A percentile compares a stretch with the other conserved stretches of the same genome.
phyloP scores from a whole-genome alignment of 1,140 invertebrate genomes.

The Magallana ariakensis region DNA sequence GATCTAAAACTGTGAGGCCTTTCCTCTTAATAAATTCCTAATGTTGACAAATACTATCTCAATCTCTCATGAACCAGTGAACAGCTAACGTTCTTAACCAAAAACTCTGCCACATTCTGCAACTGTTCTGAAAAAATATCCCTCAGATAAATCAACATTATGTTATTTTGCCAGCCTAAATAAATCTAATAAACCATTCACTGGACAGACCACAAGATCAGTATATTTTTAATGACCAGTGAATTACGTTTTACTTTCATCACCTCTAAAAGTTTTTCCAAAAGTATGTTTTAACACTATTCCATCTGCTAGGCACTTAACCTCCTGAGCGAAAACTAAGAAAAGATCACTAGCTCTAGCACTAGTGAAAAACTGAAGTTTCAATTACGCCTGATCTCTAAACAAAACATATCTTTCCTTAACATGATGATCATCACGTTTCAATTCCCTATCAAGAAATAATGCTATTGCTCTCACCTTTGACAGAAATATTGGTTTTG shows the following conservation, averaged over 20 bases:
- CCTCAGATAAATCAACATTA: background rate
- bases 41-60: background rate
- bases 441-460: conserved; percentile 37
- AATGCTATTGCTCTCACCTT: conserved; percentile 4
- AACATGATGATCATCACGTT: background rate
- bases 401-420: too few relatives aligned
- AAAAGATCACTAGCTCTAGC: conserved; percentile 53
- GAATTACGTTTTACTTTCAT: conserved; percentile 48
- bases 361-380: background rate
- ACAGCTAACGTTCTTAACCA: too few relatives aligned
- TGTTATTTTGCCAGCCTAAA: background rate
- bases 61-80: too few relatives aligned
- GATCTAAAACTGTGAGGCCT: conserved; percentile 54
- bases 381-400: too few relatives aligned
- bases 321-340: conserved; percentile 40
- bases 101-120: too few relatives aligned
- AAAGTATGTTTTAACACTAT: conserved; percentile 43
- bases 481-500: conserved; percentile 39
- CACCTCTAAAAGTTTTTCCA: conserved; percentile 52
- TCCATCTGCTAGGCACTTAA: background rate
- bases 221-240: conserved; percentile 55
- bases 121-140: too few relatives aligned
- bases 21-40: conserved; percentile 34
- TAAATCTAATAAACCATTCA: conserved; percentile 42
- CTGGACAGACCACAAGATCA: conserved; percentile 48